These are phyloP conservation scores for Drosophila kohkoa DNA, from an alignment of 1,140 invertebrate species.

Conservation along the genomic window DNA sequence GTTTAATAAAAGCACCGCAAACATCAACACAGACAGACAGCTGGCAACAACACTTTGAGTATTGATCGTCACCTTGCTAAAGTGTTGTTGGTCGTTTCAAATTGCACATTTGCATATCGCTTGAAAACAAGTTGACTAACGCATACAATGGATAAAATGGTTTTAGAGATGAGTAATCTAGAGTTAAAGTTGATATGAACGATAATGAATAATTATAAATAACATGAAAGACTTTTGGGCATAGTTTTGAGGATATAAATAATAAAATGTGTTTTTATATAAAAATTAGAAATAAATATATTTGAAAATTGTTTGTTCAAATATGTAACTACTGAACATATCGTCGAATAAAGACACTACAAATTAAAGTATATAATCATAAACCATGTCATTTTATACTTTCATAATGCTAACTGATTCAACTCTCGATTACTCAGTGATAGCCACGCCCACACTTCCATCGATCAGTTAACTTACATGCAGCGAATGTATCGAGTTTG, in stretches of 20 bases:
- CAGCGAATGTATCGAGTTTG: conserved; percentile 86
- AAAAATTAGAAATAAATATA: no score
- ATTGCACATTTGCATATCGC: conserved; percentile 21
- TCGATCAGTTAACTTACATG: conserved; percentile 84
- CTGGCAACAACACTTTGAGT: neutral
- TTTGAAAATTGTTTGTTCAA: no score
- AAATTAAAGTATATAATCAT: no score
- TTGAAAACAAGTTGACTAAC: conserved; percentile 8
- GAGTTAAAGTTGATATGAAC: no score
- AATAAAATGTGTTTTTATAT: no score
- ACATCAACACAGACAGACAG: conserved; percentile 11
- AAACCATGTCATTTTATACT: no score
- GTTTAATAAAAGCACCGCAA: conserved; percentile 11
- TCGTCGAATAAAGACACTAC: no score
- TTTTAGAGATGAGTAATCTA: no score
- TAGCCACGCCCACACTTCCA: neutral
- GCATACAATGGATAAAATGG: neutral
- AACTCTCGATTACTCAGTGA: neutral
- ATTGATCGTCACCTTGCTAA: conserved; percentile 31
- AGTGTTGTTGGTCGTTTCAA: conserved; percentile 42
- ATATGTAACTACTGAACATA: no score
- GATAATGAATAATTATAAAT: no score
- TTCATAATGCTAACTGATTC: neutral
- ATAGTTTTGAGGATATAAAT: no score
- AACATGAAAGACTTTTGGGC: no score